Conservation (phyloP, 2,888 invertebrate genomes). For the Paralinhomoeus sp. region DNA sequence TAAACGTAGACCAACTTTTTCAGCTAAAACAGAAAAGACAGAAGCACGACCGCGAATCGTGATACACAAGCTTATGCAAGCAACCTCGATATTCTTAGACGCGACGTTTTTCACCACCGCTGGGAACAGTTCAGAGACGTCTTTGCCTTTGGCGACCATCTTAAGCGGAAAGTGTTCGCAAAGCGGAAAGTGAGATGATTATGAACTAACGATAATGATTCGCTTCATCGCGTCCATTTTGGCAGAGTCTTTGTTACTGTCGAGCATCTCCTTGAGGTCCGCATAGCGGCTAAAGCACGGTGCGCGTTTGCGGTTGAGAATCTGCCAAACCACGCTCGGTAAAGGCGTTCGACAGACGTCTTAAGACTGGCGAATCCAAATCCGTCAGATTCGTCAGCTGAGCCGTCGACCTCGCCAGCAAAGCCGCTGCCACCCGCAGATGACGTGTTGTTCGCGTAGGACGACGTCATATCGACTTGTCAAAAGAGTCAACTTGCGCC, state of each 20-base stretch:
- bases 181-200: not conserved
- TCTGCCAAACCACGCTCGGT: too few species aligned
- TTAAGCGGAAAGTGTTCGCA: constrained; percentile 20
- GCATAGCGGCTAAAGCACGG: constrained; percentile 45
- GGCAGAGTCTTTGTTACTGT: constrained; percentile 82
- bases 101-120: constrained; percentile 99
- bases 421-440: too few species aligned
- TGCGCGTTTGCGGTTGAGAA: too few species aligned
- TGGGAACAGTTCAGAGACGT: constrained; percentile 82
- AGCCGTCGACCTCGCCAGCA: too few species aligned
- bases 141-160: constrained; percentile 94
- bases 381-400: too few species aligned
- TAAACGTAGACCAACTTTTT: constrained; percentile 98
- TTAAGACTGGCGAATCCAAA: too few species aligned
- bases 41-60: too few species aligned
- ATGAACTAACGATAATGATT: constrained; percentile 56
- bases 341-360: too few species aligned
- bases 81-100: constrained; percentile 78
- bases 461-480: too few species aligned
- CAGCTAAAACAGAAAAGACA: constrained; percentile 38
- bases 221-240: constrained; percentile 98
- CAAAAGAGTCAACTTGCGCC: too few species aligned
- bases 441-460: too few species aligned
- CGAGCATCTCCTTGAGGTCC: constrained; percentile 88
- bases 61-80: not conserved